Evolutionary conservation across 2,113 vertebrate genomes (phyloP), one percentile per base, ranked within the genome.

Genomic region (Vimba vimba): DNA sequence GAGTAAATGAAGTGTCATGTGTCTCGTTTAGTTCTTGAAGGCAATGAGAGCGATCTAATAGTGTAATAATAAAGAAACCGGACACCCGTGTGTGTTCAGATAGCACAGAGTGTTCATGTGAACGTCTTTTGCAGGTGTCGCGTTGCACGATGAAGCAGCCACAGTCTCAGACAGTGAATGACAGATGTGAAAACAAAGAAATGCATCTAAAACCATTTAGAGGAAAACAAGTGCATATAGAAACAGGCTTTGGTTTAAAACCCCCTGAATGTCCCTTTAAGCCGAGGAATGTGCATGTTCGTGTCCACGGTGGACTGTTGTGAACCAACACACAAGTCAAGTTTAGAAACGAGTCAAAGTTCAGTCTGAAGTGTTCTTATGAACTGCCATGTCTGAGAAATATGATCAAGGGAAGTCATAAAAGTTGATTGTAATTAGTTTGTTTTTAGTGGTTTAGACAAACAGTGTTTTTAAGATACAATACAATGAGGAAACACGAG

Each of bases 11-110:
- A 64, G 59, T 19, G 39, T 80, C 7, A 9, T 27, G 59, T 30
- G 36, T 27, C 59, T 23, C 21, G 13, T 64, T 25, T 19, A 79
- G 33, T 25, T 27, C 13, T 43, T 11, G 15, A 64, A 64, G 59
- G 59, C 59, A 64, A 4, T 30, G 79, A 64, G 59, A 80, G n/a
- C 27, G 39, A 80, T 80, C 59, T 80, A 66, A 80, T 80, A 47
- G 59, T 64, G 79, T 80, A 17, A 64, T 80, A 80, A 80, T 64
- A 80, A 17, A 64, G 79, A 80, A 80, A 80, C 0, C 1, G 4
- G 59, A 64, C 39, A 62, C 78, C 27, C 4, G 43, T 71, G 68
- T 30, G 75, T 43, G 57, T 45, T 17, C 12, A 25, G 27, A n/a
- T 1, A 55, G 75, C 3, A 62, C 57, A 27, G 5, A 2, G 57